Conservation (phyloP, 2,797 vertebrate genomes). For the Fistularia commersonii region DNA sequence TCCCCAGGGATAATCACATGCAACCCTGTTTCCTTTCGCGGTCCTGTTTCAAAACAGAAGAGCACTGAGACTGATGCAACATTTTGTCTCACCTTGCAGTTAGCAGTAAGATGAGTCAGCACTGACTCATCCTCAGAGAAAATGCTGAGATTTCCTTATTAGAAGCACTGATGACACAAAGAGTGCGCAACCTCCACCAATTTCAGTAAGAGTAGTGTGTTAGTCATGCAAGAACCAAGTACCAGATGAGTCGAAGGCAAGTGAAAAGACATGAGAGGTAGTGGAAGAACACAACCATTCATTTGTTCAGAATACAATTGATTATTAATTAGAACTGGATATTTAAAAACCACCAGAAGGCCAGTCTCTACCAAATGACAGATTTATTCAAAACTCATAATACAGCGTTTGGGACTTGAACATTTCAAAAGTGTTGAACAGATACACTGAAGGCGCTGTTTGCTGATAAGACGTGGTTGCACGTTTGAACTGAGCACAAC, state of each 20-base stretch:
- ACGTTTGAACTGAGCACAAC: constrained; percentile 82
- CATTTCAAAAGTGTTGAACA: constrained; percentile 78
- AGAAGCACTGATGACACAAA: constrained; percentile 8
- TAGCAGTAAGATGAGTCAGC: not conserved
- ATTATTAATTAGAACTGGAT: constrained; percentile 10
- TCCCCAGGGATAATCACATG: constrained; percentile 94
- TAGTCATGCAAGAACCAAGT: constrained; percentile 47
- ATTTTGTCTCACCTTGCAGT: constrained; percentile 3
- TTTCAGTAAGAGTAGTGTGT: constrained; percentile 16
- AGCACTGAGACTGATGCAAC: constrained; percentile 32
- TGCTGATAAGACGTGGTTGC: constrained; percentile 80
- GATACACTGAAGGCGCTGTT: constrained; percentile 73
- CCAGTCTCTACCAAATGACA: constrained; percentile 88
- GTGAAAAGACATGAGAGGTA: constrained; percentile 27
- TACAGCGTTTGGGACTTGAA: constrained; percentile 86
- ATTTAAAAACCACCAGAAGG: constrained; percentile 69
- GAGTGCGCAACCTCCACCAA: constrained; percentile 1
- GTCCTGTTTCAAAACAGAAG: constrained; percentile 77
- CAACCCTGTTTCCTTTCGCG: constrained; percentile 85
- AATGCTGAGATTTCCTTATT: not conserved
- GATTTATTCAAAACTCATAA: constrained; percentile 94
- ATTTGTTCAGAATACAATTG: constrained; percentile 4
- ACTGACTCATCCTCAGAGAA: not conserved
- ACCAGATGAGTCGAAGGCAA: constrained; percentile 25
- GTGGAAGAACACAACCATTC: not conserved